Base-by-base conservation (phyloP, 2,113 vertebrate genomes). In the Proterorhinus semilunaris region DNA sequence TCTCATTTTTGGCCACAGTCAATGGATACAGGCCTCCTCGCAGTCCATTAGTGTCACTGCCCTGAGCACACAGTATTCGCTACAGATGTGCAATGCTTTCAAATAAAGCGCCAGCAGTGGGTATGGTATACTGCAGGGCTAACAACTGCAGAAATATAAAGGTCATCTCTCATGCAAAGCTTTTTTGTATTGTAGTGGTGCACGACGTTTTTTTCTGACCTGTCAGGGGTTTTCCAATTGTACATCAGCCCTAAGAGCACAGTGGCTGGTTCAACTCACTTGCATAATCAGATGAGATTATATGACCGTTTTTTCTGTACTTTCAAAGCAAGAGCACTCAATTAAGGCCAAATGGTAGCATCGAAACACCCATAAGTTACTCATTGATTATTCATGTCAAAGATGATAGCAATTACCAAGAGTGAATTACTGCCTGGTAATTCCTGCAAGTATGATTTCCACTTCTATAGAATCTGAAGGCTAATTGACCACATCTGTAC, bases 31-130 rank as follows among this genome's bases (percentile, higher is more conserved):
- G 62, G 75, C 70, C 76, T 74, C 72, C 67, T 74, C 78, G 66
- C 71, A 76, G 78, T 72, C 78, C 87, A 89, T 89, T 85, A 88
- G 68, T 59, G 47, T 16, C 66, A 7, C 69, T 9, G 46, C 68
- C 78, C 80, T 57, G 43, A 71, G 76, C 73, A 49, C 68, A 61
- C 59, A 68, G 54, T 36, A 27, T 50, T 21, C 67, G 72, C 6
- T 51, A 51, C 12, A 50, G 36, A 48, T 52, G 57, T 70, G 65
- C 4, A 17, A 13, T 58, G 13, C 50, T 51, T n/a, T 63, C n/a
- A 8, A 68, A 48, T 13, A 2, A 49, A 21, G 48, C 17, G 7
- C 46, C 16, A 44, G 10, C 11, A 13, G 55, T n/a, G 8, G 10
- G 15, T 27, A 46, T 51, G 4, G 16, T 27, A 13, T 21, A 62